Evolutionary conservation across 1,140 invertebrate genomes (phyloP).

Genomic region (Spodoptera litura): DNA sequence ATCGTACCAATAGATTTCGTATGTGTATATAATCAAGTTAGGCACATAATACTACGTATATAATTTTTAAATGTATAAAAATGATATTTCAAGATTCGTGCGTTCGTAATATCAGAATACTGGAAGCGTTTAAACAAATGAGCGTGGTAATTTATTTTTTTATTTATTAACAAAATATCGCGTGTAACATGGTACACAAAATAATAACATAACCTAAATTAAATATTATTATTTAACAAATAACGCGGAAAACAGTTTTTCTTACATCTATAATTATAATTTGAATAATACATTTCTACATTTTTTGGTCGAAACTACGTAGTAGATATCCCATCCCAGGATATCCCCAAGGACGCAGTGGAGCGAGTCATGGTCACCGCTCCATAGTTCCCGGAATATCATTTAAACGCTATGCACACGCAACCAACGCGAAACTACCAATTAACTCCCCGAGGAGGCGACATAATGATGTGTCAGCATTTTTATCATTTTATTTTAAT

Average conservation of each 20-base stretch:
- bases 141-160: neutral
- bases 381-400: conserved; percentile 68
- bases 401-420: conserved; percentile 55
- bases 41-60: conserved; percentile 15
- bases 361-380: conserved; percentile 56
- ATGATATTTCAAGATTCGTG: conserved; percentile 16
- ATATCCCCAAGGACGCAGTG: conserved; percentile 46
- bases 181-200: too few relatives aligned
- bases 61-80: conserved; percentile 14
- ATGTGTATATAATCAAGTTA: conserved; percentile 45
- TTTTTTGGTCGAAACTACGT: conserved; percentile 20
- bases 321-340: conserved; percentile 8
- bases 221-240: neutral
- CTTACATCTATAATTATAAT: too few relatives aligned
- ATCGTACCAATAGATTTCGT: conserved; percentile 33
- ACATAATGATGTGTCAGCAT: conserved; percentile 42
- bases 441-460: conserved; percentile 48
- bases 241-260: neutral
- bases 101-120: conserved; percentile 11
- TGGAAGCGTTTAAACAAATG: neutral
- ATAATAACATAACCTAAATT: too few relatives aligned
- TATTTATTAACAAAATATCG: too few relatives aligned
- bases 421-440: conserved; percentile 49
- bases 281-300: too few relatives aligned
- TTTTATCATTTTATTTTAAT: conserved; percentile 18